A percentile compares a stretch with the other conserved stretches of the same genome.
phyloP scores from a whole-genome alignment of 2,888 invertebrate genomes.

The Oxystoma pomonae region DNA sequence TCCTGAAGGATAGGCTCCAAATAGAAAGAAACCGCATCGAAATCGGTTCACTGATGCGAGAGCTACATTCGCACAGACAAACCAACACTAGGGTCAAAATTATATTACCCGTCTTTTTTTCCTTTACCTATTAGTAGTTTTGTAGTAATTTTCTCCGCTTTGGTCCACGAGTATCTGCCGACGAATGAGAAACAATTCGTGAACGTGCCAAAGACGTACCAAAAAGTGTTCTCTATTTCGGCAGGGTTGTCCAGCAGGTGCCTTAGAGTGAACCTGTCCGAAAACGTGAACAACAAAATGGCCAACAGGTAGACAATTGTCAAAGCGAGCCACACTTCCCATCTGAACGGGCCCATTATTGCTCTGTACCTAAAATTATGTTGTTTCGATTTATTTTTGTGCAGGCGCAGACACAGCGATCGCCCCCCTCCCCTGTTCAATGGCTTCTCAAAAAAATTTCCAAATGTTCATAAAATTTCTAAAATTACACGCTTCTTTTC shows the following conservation, averaged over 20 bases:
- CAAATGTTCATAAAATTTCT: too few relatives aligned
- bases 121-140: conserved; percentile 66
- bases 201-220: conserved; percentile 83
- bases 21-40: too few relatives aligned
- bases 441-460: too few relatives aligned
- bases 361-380: conserved; percentile 63
- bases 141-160: conserved; percentile 64
- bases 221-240: conserved; percentile 79
- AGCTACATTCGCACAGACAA: too few relatives aligned
- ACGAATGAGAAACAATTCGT: conserved; percentile 74
- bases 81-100: too few relatives aligned
- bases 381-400: neutral
- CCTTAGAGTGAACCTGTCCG: conserved; percentile 63
- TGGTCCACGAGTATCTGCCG: conserved; percentile 68
- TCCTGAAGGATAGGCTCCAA: too few relatives aligned
- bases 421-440: too few relatives aligned
- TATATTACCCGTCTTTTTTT: neutral
- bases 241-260: conserved; percentile 65
- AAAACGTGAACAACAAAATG: conserved; percentile 71
- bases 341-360: conserved; percentile 78
- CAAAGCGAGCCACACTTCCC: conserved; percentile 74
- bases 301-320: conserved; percentile 67
- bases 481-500: neutral
- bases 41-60: too few relatives aligned
- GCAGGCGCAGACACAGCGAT: too few relatives aligned